Percentiles rank a stretch among this genome's conserved stretches.
Conservation (phyloP, 2,888 invertebrate genomes). For the Pediacus dermestoides region DNA sequence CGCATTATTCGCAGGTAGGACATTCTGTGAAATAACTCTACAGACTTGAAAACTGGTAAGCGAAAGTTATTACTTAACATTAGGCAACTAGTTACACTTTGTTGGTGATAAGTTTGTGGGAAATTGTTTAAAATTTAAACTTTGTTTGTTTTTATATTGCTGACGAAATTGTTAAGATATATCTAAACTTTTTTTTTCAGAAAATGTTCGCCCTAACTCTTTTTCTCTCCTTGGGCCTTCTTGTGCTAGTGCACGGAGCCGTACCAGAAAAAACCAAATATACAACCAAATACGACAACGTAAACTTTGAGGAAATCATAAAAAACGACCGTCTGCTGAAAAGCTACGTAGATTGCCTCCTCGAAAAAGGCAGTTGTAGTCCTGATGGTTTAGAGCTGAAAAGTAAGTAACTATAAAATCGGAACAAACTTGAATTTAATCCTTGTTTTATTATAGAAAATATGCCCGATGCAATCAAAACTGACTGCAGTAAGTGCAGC, state of each 20-base stretch:
- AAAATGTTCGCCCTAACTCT: conserved; percentile 12
- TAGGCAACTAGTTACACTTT: conserved; percentile 1
- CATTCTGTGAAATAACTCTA: no score
- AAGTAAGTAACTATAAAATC: conserved; percentile 41
- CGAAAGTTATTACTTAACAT: no score
- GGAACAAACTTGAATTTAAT: conserved; percentile 1
- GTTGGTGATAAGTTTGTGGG: background rate
- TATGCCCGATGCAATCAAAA: conserved; percentile 67
- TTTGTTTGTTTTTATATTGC: background rate
- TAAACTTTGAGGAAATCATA: conserved; percentile 65
- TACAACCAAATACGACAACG: conserved; percentile 67
- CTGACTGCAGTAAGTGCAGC: conserved; percentile 66
- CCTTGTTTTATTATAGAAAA: conserved; percentile 54
- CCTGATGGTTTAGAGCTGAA: conserved; percentile 61
- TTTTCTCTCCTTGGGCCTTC: conserved; percentile 7
- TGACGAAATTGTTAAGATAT: background rate
- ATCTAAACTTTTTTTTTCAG: conserved; percentile 20
- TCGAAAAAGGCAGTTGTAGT: conserved; percentile 63
- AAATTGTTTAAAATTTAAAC: background rate
- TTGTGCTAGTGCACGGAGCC: conserved; percentile 11
- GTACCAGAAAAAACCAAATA: conserved; percentile 49
- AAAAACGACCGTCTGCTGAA: conserved; percentile 62
- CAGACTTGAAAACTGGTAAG: conserved; percentile 1
- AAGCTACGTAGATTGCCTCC: conserved; percentile 65
- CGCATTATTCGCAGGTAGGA: no score